Conservation (phyloP, 2,888 invertebrate species). For the Smittia aterrima region DNA sequence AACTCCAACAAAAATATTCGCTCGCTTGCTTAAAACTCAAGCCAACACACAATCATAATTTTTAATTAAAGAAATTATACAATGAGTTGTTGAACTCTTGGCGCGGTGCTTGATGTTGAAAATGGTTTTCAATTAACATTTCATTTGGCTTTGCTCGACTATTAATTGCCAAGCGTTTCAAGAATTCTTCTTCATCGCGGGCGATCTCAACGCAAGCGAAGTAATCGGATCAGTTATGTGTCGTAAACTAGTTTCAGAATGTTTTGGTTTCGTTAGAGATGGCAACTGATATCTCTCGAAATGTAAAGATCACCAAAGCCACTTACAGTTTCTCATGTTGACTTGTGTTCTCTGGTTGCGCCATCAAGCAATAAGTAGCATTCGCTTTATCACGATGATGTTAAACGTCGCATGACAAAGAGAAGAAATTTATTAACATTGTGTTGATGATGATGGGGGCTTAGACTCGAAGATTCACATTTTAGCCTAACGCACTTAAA, state of each 20-base stretch:
- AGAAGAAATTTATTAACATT: neutral
- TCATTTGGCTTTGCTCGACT: neutral
- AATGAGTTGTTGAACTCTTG: neutral
- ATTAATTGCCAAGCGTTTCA: neutral
- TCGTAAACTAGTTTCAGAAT: neutral
- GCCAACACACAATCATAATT: conserved; percentile 18
- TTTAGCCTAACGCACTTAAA: neutral
- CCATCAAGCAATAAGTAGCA: neutral
- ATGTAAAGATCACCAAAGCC: neutral
- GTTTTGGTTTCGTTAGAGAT: neutral
- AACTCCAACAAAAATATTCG: neutral
- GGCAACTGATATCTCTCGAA: conserved; percentile 1
- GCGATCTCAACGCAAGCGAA: neutral
- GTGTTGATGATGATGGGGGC: neutral
- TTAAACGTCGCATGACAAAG: neutral
- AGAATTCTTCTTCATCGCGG: too few relatives aligned
- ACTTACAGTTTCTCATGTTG: conserved; percentile 8
- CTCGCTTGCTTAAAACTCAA: neutral
- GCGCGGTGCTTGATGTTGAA: neutral
- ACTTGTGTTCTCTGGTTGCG: neutral
- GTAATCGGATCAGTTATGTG: neutral
- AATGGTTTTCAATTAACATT: conserved; percentile 19
- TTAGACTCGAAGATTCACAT: neutral
- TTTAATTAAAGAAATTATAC: conserved; percentile 22
- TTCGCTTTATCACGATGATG: conserved; percentile 1